These are phyloP conservation scores for Cyanistes caeruleus DNA, from an alignment of 2,113 vertebrate genomes.

Conservation along the genomic window DNA sequence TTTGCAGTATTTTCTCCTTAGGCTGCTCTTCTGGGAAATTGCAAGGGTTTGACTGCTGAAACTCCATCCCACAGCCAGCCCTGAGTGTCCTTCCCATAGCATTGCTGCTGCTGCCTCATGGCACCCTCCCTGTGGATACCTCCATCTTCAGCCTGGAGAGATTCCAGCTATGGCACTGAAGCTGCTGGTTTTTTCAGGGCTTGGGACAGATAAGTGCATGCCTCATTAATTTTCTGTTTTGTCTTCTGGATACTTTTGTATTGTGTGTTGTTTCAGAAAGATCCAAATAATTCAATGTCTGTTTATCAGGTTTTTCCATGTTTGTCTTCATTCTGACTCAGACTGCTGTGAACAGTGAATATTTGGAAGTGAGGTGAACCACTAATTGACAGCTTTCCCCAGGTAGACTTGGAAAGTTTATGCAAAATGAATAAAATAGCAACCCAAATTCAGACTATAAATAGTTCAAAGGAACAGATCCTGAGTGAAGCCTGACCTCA, in stretches of 20 bases:
- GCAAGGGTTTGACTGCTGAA: neutral
- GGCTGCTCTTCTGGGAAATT: neutral
- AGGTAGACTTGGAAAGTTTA: neutral
- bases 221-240: neutral
- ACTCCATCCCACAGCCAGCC: neutral
- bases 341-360: neutral
- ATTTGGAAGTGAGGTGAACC: neutral
- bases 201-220: neutral
- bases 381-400: neutral
- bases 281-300: fast-evolving
- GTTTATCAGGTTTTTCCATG: neutral
- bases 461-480: neutral
- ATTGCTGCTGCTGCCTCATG: neutral
- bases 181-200: neutral
- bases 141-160: neutral
- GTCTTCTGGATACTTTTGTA: neutral
- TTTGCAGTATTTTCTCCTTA: neutral
- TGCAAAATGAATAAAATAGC: neutral
- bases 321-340: neutral
- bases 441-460: neutral
- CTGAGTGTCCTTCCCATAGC: fast-evolving
- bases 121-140: neutral
- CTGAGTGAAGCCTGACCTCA: neutral
- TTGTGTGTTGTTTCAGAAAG: neutral
- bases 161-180: neutral